These are phyloP conservation scores for Caprella mutica DNA, from an alignment of 2,888 invertebrate genomes.

Conservation along the genomic window DNA sequence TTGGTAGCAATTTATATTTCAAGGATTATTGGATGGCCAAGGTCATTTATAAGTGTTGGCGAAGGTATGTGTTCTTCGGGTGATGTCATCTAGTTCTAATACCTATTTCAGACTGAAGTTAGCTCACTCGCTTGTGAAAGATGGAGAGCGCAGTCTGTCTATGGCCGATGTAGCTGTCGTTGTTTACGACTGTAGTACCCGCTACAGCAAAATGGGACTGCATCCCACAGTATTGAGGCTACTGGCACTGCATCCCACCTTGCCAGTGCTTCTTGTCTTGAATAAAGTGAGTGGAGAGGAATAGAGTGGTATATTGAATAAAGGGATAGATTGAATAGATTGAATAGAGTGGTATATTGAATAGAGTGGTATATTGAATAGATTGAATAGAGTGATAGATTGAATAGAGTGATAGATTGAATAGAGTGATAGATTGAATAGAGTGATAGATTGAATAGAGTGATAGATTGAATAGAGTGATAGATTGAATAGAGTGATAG, in stretches of 20 bases:
- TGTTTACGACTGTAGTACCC: slow-evolving; percentile 69
- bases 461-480: too few species aligned
- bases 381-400: too few species aligned
- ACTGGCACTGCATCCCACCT: slow-evolving; percentile 50
- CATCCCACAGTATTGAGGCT: slow-evolving; percentile 58
- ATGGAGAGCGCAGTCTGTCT: slow-evolving; percentile 50
- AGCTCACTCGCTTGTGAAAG: slow-evolving; percentile 49
- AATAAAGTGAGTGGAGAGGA: slow-evolving; percentile 60
- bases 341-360: slow-evolving; percentile 1
- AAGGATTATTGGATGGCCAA: too few species aligned
- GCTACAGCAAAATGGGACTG: slow-evolving; percentile 54
- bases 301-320: not conserved
- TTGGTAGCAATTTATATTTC: too few species aligned
- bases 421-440: too few species aligned
- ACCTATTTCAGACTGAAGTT: slow-evolving; percentile 48
- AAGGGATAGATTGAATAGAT: not conserved
- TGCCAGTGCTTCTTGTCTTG: slow-evolving; percentile 59
- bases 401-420: too few species aligned
- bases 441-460: too few species aligned
- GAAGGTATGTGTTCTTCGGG: not conserved
- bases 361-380: too few species aligned
- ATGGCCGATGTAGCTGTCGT: slow-evolving; percentile 72
- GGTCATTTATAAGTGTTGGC: too few species aligned
- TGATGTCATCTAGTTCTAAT: too few species aligned
- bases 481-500: too few species aligned